Base-by-base conservation (phyloP, 2,797 vertebrate species). In the Megaceryle alcyon region DNA sequence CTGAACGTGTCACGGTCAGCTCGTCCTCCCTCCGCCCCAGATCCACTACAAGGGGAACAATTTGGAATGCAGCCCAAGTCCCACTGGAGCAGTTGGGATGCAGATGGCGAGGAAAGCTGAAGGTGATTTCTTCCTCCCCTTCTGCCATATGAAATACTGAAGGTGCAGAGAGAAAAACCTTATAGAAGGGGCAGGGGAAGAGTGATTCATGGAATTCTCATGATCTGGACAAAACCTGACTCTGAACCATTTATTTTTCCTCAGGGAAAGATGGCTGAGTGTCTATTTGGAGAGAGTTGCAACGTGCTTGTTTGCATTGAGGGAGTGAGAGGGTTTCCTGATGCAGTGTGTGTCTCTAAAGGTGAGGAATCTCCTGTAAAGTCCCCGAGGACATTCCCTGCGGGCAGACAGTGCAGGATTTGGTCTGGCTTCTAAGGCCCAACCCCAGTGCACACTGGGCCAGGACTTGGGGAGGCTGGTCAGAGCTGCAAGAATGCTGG, bases 21-120 rank as follows among this genome's bases (percentile, higher is more conserved):
- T 44, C 61, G 81, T 90, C 81, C 81, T 96, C 86, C 53, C 64
- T 76, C 60, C 91, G 82, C 51, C 85, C 88, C 91, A 76, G 61
- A 78, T 71, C 43, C 5, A 7, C 53, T 59, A 73, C 73, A 65
- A 90, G 64, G 53, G 51, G 57, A 80, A 41, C 35, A 33, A 23
- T 64, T 66, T 76, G 87, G 79, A 82, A 82, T 59, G 41, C 83
- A 49, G 70, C 88, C 83, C 83, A 76, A 80, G 71, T 79, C 90
- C 95, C 86, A 49, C 48, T 31, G 77, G 83, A 88, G 44, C 88
- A 44, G 78, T 76, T 71, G 90, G 73, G 44, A 92, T 93, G 95
- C 95, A 94, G 92, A 81, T 84, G 88, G 83, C 0, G 1, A 93
- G 86, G 77, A 79, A 93, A 83, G 61, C 70, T 88, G 86, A 88